Evolutionary conservation across 1,140 invertebrate genomes (phyloP).

Genomic region (Probaryconus sp.): DNA sequence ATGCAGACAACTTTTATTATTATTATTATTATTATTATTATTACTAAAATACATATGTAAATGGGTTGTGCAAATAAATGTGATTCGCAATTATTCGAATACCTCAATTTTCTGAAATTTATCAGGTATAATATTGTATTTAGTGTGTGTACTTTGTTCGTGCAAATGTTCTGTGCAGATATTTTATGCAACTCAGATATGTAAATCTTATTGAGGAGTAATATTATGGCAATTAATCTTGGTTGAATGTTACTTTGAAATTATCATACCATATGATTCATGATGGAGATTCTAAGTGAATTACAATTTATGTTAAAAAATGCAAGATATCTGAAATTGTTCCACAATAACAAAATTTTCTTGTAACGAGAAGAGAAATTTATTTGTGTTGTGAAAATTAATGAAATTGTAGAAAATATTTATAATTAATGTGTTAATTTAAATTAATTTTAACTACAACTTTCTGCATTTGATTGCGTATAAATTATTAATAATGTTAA

Average conservation of each 20-base stretch:
- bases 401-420: too few species aligned
- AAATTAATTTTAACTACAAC: too few species aligned
- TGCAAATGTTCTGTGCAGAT: conserved; percentile 24
- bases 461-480: too few species aligned
- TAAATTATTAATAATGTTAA: too few species aligned
- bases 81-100: too few species aligned
- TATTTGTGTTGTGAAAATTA: too few species aligned
- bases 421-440: too few species aligned
- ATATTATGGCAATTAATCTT: conserved; percentile 9
- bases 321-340: conserved; percentile 3
- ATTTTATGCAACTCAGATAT: conserved; percentile 8
- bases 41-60: background rate
- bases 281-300: background rate
- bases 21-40: too few species aligned
- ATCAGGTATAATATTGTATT: conserved; percentile 20
- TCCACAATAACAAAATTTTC: background rate
- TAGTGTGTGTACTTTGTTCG: conserved; percentile 5
- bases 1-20: too few species aligned
- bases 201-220: conserved; percentile 16
- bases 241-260: conserved; percentile 3
- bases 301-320: conserved; percentile 8
- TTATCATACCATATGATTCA: too few species aligned
- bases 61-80: background rate
- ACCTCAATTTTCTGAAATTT: too few species aligned
- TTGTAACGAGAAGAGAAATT: too few species aligned